Conservation (phyloP, 2,797 vertebrate genomes). For the Chloroceryle amazona region DNA sequence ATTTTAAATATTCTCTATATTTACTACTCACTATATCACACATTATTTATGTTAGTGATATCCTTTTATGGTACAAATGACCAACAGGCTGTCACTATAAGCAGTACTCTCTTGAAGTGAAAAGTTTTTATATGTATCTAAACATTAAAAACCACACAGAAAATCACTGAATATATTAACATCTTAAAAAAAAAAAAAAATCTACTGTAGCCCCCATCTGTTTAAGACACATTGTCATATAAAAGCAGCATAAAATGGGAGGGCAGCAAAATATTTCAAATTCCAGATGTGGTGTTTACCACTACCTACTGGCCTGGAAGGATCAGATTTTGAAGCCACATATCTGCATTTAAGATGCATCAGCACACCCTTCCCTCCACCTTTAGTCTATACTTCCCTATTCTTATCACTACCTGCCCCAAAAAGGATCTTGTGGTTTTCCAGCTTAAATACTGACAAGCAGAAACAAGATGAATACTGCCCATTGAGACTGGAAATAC, state of each 20-base stretch:
- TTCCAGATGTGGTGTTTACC: not conserved
- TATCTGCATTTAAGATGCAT: not conserved
- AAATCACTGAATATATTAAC: not conserved
- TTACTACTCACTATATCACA: not conserved
- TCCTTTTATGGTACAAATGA: not conserved
- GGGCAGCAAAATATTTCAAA: not conserved
- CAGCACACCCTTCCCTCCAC: not conserved
- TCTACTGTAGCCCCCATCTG: not conserved
- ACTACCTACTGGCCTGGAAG: not conserved
- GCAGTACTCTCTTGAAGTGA: not conserved
- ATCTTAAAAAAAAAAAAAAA: not conserved
- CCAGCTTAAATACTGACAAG: not conserved
- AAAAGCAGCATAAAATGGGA: not conserved
- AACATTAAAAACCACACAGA: not conserved
- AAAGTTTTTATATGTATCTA: not conserved
- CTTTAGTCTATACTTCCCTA: not conserved
- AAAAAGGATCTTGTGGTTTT: not conserved
- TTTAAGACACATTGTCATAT: rapidly evolving
- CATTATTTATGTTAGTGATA: not conserved
- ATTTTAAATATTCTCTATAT: not conserved
- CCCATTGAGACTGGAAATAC: not conserved
- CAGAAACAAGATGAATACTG: not conserved
- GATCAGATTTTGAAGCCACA: not conserved
- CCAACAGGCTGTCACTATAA: not conserved
- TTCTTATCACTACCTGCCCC: not conserved